Base-by-base conservation (phyloP, 2,888 invertebrate genomes). In the Pseudococcus longispinus region DNA sequence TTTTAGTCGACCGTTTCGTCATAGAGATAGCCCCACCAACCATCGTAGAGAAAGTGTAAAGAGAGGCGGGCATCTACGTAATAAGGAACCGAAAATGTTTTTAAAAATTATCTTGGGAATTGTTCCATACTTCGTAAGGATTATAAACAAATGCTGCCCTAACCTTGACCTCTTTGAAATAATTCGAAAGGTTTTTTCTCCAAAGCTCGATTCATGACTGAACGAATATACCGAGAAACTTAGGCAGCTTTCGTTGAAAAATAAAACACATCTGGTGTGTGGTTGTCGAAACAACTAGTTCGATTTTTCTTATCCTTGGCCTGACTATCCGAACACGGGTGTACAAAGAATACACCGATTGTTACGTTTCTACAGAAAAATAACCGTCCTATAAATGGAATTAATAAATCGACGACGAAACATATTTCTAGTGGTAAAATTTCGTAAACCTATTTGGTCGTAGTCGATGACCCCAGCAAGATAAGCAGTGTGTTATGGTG, bases 401-500 rank as follows among this genome's bases (percentile, higher is more conserved):
- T 51, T 51, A 18, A 51, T n/a, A 51, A 51, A 15, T 51, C 51
- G 13, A 46, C 1, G 4, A 37, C 4, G 15, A 11, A 15, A 46
- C 9, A 9, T 13, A 9, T 44, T 13, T 3, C 44, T 1, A 3
- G 2, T 15, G 3, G 0, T n/a, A 51, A n/a, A 46, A 51, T n/a
- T 51, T 51, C 20, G 13, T 26, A 65, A 65, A 23, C 26, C 23
- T 23, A 15, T 70, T 70, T 20, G 20, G 32, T 29, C 77, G 37
- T 42, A 26, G 42, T 23, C 77, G 77, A 42, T 80, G 77, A 80
- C 77, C 77, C 77, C 23, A 42, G 9, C 60, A 23, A 80, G 77
- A 80, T 80, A 80, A 80, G 23, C 77, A 29, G 15, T 74, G 29
- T 20, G n/a, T n/a, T n/a, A n/a, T n/a, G 29, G 2, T 11, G 77